Base-by-base conservation (phyloP, 2,113 vertebrate species). In the Pachyramphus minor region DNA sequence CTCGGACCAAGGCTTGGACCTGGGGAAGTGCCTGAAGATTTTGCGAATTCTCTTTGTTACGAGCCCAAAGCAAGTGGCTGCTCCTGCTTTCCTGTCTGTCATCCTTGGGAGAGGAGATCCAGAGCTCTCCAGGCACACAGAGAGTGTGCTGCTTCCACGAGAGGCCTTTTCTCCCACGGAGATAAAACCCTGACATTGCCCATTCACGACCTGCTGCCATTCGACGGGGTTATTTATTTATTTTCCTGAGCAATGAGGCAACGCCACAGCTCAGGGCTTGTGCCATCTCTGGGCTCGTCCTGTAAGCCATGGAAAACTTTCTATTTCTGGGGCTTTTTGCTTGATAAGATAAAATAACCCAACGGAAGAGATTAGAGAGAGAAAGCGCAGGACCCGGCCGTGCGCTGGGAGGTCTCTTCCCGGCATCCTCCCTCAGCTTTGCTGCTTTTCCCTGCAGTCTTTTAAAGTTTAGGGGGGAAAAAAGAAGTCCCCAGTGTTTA, bases 11-110 rank as follows among this genome's bases (percentile, higher is more conserved):
- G 98, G 97, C 74, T 96, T 98, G 8, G 98, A 96, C 97, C 98
- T 99, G 44, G 98, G 98, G 56, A 99, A 98, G 88, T 98, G 98
- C 77, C 98, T 93, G 87, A 99, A 98, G 87, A 99, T 95, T 79
- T 98, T 98, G 39, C 98, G 98, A 83, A 99, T 97, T 84, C 98
- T 97, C 79, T 98, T 98, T 1, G 98, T 97, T 37, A 99, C 88
- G 0, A 98, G 97, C 31, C 99, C 98, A 11, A 99, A 99, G 95
- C 99, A 99, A 71, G 99, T 84, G 3, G 97, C 94, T 14, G 94
- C 97, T 67, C 64, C 95, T 11, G 22, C 94, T 77, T 89, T 92
- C 58, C 81, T 95, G 6, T 97, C 97, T 1, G 90, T 84, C 98
- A 98, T 98, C 90, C 95, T 17, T 0, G 20, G 60, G 3, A 74